A percentile compares a stretch with the other conserved stretches of the same genome.
Evolutionary conservation across 2,888 invertebrate genomes (phyloP).

Genomic region (Cephus runcator): DNA sequence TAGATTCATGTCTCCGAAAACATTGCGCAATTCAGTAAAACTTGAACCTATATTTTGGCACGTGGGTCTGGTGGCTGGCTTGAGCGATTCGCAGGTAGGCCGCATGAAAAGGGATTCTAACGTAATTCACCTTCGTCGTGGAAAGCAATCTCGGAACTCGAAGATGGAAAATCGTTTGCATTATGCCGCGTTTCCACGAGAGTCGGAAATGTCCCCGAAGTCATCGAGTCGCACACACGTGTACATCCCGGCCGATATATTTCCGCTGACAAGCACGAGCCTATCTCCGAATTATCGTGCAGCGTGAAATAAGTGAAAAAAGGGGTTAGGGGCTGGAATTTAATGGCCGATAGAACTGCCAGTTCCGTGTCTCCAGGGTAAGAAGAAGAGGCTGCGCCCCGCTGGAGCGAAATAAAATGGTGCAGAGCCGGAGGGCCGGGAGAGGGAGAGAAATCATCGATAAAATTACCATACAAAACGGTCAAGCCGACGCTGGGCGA

Average conservation of each 20-base stretch:
- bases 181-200: not conserved
- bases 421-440: conserved; percentile 1
- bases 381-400: not conserved
- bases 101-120: not conserved
- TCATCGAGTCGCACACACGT: not conserved
- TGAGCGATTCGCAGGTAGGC: not conserved
- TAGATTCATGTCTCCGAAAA: not conserved
- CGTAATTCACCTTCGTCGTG: not conserved
- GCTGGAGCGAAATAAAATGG: conserved; percentile 5
- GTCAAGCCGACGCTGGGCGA: conserved; percentile 27
- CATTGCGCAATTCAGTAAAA: not conserved
- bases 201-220: not conserved
- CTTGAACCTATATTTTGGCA: not conserved
- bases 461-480: conserved; percentile 51
- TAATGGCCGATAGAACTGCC: not conserved
- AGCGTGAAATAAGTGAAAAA: not conserved
- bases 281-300: not conserved
- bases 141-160: not conserved
- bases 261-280: not conserved
- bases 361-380: conserved; percentile 8
- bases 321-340: not conserved
- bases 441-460: conserved; percentile 33
- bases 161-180: not conserved
- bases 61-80: not conserved
- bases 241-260: not conserved